Evolutionary conservation across 1,140 invertebrate genomes (phyloP).

Genomic region (Drosophila suzukii): DNA sequence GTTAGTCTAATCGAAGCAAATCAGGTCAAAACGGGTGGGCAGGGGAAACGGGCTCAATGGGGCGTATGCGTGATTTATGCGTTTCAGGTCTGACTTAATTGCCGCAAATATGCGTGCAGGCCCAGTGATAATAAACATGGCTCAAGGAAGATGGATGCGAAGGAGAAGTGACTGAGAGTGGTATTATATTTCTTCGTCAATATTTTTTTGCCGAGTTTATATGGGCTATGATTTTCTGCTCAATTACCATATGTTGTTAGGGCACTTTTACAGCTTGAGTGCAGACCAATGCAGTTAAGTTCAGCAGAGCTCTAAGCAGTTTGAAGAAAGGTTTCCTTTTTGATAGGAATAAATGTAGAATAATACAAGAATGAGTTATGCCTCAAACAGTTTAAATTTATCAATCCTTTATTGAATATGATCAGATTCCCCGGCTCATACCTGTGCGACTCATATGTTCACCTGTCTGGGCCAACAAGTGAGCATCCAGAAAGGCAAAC

Average conservation of each 20-base stretch:
- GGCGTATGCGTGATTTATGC: constrained; percentile 71
- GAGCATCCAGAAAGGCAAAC: constrained; percentile 28
- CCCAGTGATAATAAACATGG: constrained; percentile 44
- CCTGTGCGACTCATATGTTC: constrained; percentile 9
- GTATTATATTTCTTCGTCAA: neutral
- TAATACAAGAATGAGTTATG: neutral
- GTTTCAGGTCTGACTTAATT: constrained; percentile 50
- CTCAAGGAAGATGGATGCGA: constrained; percentile 43
- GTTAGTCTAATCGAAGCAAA: constrained; percentile 72
- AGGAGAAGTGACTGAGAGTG: neutral
- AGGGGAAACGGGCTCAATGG: constrained; percentile 45
- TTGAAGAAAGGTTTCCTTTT: neutral
- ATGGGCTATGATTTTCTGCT: too few relatives aligned
- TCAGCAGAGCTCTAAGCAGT: too few relatives aligned
- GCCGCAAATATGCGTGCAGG: constrained; percentile 58
- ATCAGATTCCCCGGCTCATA: neutral
- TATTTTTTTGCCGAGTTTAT: neutral
- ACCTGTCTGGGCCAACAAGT: constrained; percentile 32
- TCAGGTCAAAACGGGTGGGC: constrained; percentile 45
- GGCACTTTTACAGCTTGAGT: neutral
- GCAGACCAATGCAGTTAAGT: neutral
- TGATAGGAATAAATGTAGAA: neutral
- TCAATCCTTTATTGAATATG: constrained; percentile 6
- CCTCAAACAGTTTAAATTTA: neutral
- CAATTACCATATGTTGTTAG: neutral